Conservation (phyloP, 2,113 vertebrate species). For the Heliornis fulica region DNA sequence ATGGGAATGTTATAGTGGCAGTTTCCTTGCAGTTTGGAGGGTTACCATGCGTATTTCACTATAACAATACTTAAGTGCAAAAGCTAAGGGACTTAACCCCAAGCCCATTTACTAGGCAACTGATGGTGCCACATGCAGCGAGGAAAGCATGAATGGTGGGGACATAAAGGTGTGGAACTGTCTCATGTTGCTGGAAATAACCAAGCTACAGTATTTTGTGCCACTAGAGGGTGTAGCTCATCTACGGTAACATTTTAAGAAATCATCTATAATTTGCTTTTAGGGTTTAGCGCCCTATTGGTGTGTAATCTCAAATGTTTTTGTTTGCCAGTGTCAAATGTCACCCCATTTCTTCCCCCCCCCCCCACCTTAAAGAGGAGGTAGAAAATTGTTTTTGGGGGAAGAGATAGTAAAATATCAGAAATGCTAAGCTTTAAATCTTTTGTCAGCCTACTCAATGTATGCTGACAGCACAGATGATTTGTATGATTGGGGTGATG, state of each 20-base stretch:
- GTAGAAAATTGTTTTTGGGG: neutral
- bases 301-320: neutral
- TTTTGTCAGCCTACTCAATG: neutral
- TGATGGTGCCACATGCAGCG: neutral
- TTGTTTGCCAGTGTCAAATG: no score
- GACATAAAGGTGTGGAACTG: fast-evolving
- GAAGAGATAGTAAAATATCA: neutral
- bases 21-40: neutral
- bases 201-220: neutral
- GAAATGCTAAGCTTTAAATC: neutral
- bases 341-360: no score
- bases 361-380: neutral
- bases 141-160: fast-evolving
- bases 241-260: neutral
- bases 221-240: slow-evolving; percentile 26
- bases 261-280: fast-evolving
- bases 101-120: no score
- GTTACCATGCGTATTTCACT: neutral
- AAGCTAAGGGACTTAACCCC: neutral
- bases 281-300: neutral
- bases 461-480: neutral
- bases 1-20: neutral
- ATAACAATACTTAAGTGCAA: no score
- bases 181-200: neutral
- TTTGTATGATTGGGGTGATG: neutral